Percentiles rank a stretch among this genome's conserved stretches.
phyloP scores from a whole-genome alignment of 1,140 invertebrate genomes.

The Halictus rubicundus region DNA sequence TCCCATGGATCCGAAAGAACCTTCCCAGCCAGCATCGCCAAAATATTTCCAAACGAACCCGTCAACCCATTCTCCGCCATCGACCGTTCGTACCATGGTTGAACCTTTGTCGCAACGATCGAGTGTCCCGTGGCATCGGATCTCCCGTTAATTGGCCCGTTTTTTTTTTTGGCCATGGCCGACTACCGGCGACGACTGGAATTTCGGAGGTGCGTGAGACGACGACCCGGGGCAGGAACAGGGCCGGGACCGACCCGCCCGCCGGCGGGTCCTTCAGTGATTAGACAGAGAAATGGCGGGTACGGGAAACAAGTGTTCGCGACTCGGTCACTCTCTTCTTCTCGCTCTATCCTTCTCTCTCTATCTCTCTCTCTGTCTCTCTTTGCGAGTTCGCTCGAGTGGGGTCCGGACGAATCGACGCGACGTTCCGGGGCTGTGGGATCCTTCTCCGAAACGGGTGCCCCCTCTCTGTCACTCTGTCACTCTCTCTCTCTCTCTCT shows the following conservation, averaged over 20 bases:
- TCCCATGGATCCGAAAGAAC: neutral
- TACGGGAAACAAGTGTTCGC: constrained; percentile 22
- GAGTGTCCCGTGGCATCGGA: neutral
- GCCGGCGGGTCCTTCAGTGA: constrained; percentile 50
- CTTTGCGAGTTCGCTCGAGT: neutral
- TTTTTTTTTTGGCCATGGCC: neutral
- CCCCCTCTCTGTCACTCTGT: neutral
- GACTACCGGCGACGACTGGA: neutral
- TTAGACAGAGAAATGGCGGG: constrained; percentile 63
- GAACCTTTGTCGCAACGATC: neutral
- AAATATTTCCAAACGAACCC: too few relatives aligned
- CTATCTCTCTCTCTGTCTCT: too few relatives aligned
- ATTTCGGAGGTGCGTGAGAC: constrained; percentile 7
- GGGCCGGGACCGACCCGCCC: neutral
- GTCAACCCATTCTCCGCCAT: too few relatives aligned
- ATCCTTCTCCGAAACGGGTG: neutral
- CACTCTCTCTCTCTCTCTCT: too few relatives aligned
- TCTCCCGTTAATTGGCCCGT: neutral
- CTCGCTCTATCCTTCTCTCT: too few relatives aligned
- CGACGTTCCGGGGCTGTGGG: constrained; percentile 1
- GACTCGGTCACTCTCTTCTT: neutral
- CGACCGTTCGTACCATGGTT: too few relatives aligned
- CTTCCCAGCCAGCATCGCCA: too few relatives aligned
- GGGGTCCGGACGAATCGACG: constrained; percentile 1
- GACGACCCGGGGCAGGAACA: too few relatives aligned